phyloP scores from a whole-genome alignment of 2,797 vertebrate species.

The Malacoctenus gilli region DNA sequence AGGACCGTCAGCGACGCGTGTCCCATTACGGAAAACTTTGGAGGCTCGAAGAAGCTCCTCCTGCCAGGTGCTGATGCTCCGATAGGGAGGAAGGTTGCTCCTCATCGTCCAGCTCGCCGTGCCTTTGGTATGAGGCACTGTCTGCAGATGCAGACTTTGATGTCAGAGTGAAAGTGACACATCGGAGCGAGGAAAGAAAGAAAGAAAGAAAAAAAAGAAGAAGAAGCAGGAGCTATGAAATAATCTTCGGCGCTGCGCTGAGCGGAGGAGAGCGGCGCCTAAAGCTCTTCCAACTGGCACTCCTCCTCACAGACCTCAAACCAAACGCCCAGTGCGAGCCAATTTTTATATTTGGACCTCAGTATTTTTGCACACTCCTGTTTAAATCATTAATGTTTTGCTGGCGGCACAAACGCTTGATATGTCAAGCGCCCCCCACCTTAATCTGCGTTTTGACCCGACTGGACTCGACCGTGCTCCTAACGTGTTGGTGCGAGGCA shows the following conservation, averaged over 20 bases:
- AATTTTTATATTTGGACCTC: constrained; percentile 60
- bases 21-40: constrained; percentile 24
- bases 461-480: constrained; percentile 25
- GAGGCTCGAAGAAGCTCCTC: constrained; percentile 10
- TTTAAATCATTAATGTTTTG: constrained; percentile 68
- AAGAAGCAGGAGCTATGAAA: too few species aligned
- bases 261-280: constrained; percentile 43
- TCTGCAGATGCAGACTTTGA: constrained; percentile 40
- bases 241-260: too few species aligned
- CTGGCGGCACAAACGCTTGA: constrained; percentile 44
- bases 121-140: constrained; percentile 36
- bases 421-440: constrained; percentile 28
- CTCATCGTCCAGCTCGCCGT: constrained; percentile 33
- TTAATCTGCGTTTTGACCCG: constrained; percentile 40
- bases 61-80: constrained; percentile 1
- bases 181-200: too few species aligned
- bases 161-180: constrained; percentile 33
- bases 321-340: constrained; percentile 40
- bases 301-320: constrained; percentile 59
- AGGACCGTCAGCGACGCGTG: constrained; percentile 25
- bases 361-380: constrained; percentile 57
- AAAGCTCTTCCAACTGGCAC: constrained; percentile 56
- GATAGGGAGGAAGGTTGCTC: constrained; percentile 12
- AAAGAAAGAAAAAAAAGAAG: too few species aligned
- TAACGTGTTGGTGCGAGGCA: constrained; percentile 45